Conservation (phyloP, 2,113 vertebrate genomes). For the Chauna torquata region DNA sequence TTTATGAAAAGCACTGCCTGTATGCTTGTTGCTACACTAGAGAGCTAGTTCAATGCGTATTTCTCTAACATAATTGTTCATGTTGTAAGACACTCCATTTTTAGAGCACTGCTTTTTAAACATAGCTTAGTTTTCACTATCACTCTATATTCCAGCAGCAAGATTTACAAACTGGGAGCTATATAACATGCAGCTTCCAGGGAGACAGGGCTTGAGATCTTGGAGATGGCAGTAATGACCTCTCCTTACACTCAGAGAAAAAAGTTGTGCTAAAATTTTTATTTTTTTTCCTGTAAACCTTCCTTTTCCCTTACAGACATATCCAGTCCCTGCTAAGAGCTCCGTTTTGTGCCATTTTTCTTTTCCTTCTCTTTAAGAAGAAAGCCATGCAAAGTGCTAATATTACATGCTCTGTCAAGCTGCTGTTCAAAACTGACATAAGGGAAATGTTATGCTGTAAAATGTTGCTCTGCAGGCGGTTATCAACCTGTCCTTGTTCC, state of each 20-base stretch:
- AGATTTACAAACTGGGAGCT: not conserved
- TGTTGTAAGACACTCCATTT: not conserved
- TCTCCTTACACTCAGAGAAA: not conserved
- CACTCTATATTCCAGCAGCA: not conserved
- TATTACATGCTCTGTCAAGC: not conserved
- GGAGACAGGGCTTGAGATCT: not conserved
- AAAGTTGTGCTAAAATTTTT: no score
- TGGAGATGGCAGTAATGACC: not conserved
- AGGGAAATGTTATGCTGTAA: not conserved
- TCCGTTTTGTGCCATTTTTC: not conserved
- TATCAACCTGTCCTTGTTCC: not conserved
- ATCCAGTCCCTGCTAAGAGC: not conserved
- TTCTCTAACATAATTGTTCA: not conserved
- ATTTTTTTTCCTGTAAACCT: not conserved
- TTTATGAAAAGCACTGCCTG: not conserved
- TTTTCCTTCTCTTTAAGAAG: not conserved
- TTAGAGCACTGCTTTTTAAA: not conserved
- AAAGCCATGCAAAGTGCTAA: not conserved
- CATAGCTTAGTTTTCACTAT: not conserved
- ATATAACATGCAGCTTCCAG: not conserved
- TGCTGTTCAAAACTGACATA: constrained; percentile 4
- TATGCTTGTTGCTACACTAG: not conserved
- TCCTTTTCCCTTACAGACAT: not conserved
- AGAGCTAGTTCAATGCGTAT: not conserved
- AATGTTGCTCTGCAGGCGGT: not conserved